These are phyloP conservation scores for Polydesmus complanatus DNA, from an alignment of 2,888 invertebrate genomes.

Conservation along the genomic window DNA sequence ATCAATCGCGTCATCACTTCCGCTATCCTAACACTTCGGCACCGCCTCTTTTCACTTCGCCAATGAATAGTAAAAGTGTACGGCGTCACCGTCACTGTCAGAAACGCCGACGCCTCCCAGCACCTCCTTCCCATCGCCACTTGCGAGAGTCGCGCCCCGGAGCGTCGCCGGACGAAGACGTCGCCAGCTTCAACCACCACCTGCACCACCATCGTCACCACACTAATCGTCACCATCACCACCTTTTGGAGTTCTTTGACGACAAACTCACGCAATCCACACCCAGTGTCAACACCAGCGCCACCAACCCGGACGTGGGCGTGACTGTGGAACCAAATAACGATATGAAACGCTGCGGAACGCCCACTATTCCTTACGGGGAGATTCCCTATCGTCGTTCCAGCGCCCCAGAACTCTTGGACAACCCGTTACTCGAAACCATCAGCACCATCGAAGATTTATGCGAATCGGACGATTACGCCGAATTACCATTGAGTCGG, in stretches of 20 bases:
- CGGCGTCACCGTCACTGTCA: constrained; percentile 1
- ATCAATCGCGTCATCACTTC: constrained; percentile 17
- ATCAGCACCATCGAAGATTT: constrained; percentile 28
- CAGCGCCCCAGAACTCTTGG: constrained; percentile 10
- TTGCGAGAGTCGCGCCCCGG: background rate
- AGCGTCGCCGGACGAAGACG: background rate
- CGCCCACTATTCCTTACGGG: background rate
- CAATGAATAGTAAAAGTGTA: background rate
- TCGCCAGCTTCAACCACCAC: background rate
- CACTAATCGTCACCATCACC: background rate
- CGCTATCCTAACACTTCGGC: constrained; percentile 14
- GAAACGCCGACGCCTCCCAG: background rate
- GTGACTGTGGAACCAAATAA: background rate
- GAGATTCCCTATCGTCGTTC: background rate
- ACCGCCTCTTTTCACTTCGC: background rate
- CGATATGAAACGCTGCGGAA: no score
- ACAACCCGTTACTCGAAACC: constrained; percentile 30
- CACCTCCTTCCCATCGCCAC: background rate
- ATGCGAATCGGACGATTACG: constrained; percentile 25
- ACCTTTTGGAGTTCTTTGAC: background rate
- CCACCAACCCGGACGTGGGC: background rate
- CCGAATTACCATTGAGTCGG: constrained; percentile 20
- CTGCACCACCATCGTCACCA: background rate
- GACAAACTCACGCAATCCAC: constrained; percentile 5
- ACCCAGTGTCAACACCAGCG: background rate